Evolutionary conservation across 23 tunicate species (phyloP).

Genomic region (Ascidia mentula): DNA sequence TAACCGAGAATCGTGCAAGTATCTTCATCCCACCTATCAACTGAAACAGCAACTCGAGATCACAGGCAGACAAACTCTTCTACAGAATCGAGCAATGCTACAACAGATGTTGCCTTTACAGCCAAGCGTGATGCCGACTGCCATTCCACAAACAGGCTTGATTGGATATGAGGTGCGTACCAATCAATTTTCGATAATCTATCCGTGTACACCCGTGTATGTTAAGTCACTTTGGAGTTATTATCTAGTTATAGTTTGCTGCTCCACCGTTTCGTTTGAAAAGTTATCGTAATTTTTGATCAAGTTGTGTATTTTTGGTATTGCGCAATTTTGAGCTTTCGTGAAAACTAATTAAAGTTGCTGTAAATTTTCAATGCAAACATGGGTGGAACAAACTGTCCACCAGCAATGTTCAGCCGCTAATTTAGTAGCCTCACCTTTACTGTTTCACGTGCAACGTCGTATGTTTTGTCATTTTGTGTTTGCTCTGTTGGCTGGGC

Average conservation of each 20-base stretch:
- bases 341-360: no score
- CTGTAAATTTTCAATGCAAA: not conserved
- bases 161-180: slow-evolving; percentile 62
- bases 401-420: not conserved
- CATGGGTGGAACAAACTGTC: not conserved
- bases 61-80: slow-evolving; percentile 92
- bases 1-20: slow-evolving; percentile 95
- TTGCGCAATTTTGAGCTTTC: no score
- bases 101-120: slow-evolving; percentile 80
- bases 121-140: slow-evolving; percentile 43
- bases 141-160: slow-evolving; percentile 32
- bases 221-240: no score
- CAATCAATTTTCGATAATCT: no score
- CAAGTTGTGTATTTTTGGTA: not conserved
- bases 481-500: no score
- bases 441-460: not conserved
- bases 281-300: no score
- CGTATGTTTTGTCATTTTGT: no score
- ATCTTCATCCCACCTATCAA: slow-evolving; percentile 93
- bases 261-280: no score
- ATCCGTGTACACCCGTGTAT: no score
- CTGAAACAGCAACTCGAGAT: slow-evolving; percentile 96
- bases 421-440: not conserved
- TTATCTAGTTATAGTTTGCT: no score
- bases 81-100: slow-evolving; percentile 89